These are phyloP conservation scores for Prunella fulvescens DNA, from an alignment of 2,113 vertebrate genomes.

Conservation along the genomic window DNA sequence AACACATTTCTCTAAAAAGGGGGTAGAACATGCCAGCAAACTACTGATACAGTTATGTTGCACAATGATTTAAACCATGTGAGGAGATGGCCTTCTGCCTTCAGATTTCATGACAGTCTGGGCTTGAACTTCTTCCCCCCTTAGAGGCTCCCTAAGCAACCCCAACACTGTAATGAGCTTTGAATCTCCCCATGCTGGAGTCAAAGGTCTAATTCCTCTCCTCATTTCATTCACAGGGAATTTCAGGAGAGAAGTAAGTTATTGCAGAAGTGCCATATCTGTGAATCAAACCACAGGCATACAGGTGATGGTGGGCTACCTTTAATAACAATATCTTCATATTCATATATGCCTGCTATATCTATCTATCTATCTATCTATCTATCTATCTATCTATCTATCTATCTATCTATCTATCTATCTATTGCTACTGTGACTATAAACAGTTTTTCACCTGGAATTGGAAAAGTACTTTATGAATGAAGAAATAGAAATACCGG, in stretches of 20 bases:
- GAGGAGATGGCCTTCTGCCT: not conserved
- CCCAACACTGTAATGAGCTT: not conserved
- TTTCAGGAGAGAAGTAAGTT: not conserved
- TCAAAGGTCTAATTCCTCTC: not conserved
- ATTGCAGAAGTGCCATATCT: not conserved
- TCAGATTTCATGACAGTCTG: not conserved
- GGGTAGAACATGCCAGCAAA: not conserved
- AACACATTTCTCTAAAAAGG: conserved; percentile 30
- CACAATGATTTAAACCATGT: conserved; percentile 38
- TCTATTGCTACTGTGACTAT: not conserved
- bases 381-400: not conserved
- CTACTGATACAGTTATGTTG: not conserved
- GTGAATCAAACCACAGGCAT: not conserved
- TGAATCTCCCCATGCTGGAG: not conserved
- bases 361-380: not conserved
- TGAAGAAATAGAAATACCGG: not conserved
- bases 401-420: not conserved
- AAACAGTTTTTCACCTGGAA: not conserved
- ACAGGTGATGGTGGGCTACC: not conserved
- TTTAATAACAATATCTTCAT: not conserved
- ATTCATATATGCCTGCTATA: no score
- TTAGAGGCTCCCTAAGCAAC: not conserved
- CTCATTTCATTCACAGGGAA: not conserved
- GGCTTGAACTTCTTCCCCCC: not conserved
- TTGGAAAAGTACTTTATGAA: not conserved